Evolutionary conservation across 2,113 vertebrate species (phyloP).

Genomic region (Erpornis zantholeuca): DNA sequence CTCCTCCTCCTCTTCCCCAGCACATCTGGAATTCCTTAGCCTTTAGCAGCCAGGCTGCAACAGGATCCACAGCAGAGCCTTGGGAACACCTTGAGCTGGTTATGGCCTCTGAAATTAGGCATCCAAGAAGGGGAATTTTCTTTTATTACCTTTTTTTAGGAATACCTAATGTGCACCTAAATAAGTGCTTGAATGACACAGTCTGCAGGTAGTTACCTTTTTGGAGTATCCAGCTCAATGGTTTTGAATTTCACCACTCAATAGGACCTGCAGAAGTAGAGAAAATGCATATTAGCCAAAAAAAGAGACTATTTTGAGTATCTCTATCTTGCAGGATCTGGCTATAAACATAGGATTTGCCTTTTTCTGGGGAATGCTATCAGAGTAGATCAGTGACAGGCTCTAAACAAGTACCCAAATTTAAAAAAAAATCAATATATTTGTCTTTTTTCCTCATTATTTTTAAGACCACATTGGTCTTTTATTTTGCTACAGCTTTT

Average conservation of each 20-base stretch:
- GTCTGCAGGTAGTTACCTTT: not conserved
- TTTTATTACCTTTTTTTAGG: not conserved
- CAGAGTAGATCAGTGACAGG: not conserved
- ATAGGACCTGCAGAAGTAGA: not conserved
- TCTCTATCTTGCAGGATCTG: accelerated
- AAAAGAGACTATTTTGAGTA: not conserved
- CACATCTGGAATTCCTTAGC: constrained; percentile 31
- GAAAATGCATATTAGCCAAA: not conserved
- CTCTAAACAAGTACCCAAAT: not conserved
- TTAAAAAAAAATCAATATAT: not conserved
- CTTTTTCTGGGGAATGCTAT: not conserved
- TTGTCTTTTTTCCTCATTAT: accelerated
- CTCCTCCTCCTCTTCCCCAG: not conserved
- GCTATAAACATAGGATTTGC: not conserved
- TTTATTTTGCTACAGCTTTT: not conserved
- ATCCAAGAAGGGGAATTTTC: not conserved
- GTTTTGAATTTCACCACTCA: not conserved
- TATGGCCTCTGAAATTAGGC: not conserved
- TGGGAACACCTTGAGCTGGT: constrained; percentile 26
- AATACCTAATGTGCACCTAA: not conserved
- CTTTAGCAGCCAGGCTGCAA: not conserved
- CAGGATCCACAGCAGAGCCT: not conserved
- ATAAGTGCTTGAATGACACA: not conserved
- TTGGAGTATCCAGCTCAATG: not conserved
- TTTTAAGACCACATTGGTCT: not conserved